These are phyloP conservation scores for Henricia sp. DNA, from an alignment of 53 echinoderm and acorn worm genomes.

Conservation along the genomic window DNA sequence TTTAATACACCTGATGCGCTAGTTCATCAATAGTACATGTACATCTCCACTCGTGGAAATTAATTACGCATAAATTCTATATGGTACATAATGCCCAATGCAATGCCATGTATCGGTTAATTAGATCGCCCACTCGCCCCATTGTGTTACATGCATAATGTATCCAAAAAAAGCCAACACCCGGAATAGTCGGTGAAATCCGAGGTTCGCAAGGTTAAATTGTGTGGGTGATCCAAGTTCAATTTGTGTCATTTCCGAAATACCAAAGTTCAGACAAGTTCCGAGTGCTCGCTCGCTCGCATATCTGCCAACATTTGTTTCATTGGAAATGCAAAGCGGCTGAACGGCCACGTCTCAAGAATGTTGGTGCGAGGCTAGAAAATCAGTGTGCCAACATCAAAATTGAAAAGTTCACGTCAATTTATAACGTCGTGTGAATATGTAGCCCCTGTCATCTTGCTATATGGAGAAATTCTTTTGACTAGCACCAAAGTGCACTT, in stretches of 20 bases:
- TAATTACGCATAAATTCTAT: too few relatives aligned
- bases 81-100: background rate
- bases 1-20: too few relatives aligned
- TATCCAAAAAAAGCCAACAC: background rate
- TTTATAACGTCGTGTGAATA: too few relatives aligned
- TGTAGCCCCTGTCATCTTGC: too few relatives aligned
- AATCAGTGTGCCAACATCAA: too few relatives aligned
- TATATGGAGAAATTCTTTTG: too few relatives aligned
- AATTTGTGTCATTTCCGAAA: conserved; percentile 50
- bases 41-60: too few relatives aligned
- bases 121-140: background rate
- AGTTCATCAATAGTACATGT: too few relatives aligned
- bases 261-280: conserved; percentile 17
- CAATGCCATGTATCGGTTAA: background rate
- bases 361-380: too few relatives aligned
- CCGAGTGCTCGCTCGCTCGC: background rate
- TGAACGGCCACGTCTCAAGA: too few relatives aligned
- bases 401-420: too few relatives aligned
- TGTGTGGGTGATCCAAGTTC: conserved; percentile 20
- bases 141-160: background rate
- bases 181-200: background rate
- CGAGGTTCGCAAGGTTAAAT: background rate
- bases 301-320: background rate
- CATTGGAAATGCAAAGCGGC: background rate
- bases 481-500: too few relatives aligned